phyloP scores from a whole-genome alignment of 2,113 vertebrate species.

The Malaclemys terrapin region DNA sequence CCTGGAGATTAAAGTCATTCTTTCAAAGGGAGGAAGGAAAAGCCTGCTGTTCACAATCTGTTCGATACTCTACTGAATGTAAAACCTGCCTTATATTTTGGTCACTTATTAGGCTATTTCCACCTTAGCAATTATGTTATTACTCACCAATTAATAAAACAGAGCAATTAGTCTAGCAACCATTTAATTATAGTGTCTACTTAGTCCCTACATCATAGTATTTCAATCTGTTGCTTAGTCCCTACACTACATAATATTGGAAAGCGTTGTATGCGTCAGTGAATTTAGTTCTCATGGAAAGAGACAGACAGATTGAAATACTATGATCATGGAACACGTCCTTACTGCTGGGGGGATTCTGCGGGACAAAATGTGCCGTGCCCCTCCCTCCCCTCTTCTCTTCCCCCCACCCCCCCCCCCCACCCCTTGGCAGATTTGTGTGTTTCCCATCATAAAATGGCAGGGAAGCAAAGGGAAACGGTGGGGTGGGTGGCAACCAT shows the following conservation, averaged over 20 bases:
- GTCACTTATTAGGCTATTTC: conserved; percentile 5
- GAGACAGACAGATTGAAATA: neutral
- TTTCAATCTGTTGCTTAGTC: neutral
- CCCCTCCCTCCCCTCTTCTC: no score
- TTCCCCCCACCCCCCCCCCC: no score
- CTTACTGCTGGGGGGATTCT: no score
- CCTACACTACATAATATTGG: neutral
- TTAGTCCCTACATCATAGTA: neutral
- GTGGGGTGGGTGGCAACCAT: no score
- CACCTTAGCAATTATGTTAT: conserved; percentile 30
- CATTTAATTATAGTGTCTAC: neutral
- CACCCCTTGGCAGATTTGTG: no score
- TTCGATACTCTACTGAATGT: neutral
- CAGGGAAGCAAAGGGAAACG: no score
- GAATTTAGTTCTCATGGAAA: neutral
- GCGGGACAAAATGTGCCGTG: no score
- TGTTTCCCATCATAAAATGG: no score
- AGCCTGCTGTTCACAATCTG: neutral
- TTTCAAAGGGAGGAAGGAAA: neutral
- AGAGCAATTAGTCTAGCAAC: conserved; percentile 21
- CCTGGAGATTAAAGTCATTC: neutral
- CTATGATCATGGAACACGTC: neutral
- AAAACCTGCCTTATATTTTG: accelerated
- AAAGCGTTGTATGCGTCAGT: neutral
- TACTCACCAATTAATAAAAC: neutral